Evolutionary conservation across 2,113 vertebrate genomes (phyloP).

Genomic region (Chrysochloris asiatica): DNA sequence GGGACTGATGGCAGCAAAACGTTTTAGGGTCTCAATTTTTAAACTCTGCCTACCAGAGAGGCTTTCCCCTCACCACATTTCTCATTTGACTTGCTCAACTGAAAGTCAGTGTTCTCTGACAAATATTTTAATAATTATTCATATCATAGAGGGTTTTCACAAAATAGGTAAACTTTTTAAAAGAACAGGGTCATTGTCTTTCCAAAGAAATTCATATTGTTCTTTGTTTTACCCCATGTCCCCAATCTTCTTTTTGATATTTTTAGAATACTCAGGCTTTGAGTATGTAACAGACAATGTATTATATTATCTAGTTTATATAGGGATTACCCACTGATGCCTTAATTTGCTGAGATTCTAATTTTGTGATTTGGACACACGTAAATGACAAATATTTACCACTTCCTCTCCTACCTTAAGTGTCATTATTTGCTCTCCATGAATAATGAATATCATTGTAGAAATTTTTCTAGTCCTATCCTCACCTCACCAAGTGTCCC

Average conservation of each 20-base stretch:
- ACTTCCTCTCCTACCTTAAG: neutral
- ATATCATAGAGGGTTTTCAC: slow-evolving; percentile 11
- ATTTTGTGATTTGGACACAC: neutral
- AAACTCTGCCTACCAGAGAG: neutral
- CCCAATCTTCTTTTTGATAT: neutral
- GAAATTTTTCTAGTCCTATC: neutral
- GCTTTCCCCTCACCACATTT: neutral
- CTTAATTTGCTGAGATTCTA: neutral
- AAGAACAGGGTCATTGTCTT: neutral
- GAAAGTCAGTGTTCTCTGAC: neutral
- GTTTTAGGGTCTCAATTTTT: neutral
- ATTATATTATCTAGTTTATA: neutral
- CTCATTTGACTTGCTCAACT: neutral
- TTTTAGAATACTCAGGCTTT: neutral
- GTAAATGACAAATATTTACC: neutral
- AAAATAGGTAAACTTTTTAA: slow-evolving; percentile 5
- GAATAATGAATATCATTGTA: neutral
- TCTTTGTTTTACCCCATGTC: no score
- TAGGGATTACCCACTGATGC: neutral
- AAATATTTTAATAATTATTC: slow-evolving; percentile 18
- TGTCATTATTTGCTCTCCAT: no score
- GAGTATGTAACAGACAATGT: neutral
- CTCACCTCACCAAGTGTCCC: neutral
- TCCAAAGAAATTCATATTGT: neutral
- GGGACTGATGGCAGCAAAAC: neutral